phyloP scores from a whole-genome alignment of 2,113 vertebrate genomes.

The Haliaeetus leucogaster region DNA sequence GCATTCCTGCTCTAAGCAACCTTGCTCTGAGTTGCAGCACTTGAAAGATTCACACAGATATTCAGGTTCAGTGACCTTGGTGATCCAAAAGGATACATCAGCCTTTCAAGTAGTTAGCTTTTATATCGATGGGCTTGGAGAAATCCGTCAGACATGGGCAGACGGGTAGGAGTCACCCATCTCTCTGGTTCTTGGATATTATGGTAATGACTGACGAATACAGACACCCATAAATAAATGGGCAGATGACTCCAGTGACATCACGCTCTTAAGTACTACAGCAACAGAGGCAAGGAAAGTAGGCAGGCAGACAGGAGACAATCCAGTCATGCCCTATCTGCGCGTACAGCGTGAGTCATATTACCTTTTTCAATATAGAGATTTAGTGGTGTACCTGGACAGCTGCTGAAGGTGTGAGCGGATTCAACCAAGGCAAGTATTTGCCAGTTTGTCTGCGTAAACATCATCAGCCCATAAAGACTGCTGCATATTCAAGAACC shows the following conservation, averaged over 20 bases:
- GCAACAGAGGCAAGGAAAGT: neutral
- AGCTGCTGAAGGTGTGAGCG: neutral
- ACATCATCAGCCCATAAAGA: neutral
- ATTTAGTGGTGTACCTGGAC: neutral
- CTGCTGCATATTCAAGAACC: neutral
- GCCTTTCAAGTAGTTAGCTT: neutral
- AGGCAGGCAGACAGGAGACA: neutral
- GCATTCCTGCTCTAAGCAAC: neutral
- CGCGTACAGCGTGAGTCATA: rapidly evolving
- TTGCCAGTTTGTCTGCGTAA: neutral
- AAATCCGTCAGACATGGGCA: neutral
- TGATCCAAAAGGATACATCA: neutral
- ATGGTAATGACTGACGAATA: neutral
- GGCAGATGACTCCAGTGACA: neutral
- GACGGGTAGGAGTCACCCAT: neutral
- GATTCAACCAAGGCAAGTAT: neutral
- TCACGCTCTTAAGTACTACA: neutral
- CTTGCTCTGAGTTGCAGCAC: neutral
- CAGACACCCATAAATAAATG: neutral
- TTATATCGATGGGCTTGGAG: neutral
- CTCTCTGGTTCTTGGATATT: neutral
- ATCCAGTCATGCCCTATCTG: neutral
- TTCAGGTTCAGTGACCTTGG: neutral
- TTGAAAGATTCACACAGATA: neutral
- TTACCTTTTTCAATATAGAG: neutral